Conservation (phyloP, 1,140 invertebrate species). For the Magallana gigas region DNA sequence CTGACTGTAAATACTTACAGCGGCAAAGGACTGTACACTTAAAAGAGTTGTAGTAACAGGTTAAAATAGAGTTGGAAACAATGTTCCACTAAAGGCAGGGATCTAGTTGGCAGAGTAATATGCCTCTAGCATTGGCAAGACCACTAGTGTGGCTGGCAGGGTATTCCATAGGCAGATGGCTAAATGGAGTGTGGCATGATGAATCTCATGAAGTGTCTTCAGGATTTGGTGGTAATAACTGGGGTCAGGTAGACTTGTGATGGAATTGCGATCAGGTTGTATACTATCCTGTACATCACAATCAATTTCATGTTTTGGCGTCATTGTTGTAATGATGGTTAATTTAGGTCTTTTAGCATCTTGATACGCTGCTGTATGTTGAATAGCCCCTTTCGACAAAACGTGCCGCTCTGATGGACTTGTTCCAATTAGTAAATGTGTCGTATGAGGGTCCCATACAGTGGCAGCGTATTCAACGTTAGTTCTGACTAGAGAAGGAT, state of each 20-base stretch:
- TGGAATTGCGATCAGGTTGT: too few species aligned
- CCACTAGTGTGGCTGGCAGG: not conserved
- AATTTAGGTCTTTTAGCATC: conserved; percentile 38
- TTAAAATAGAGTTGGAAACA: not conserved
- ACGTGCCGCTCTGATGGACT: conserved; percentile 37
- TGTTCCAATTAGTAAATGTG: conserved; percentile 27
- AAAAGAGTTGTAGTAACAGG: not conserved
- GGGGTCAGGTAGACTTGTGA: too few species aligned
- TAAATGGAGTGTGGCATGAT: conserved; percentile 20
- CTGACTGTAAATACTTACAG: too few species aligned
- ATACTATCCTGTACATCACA: too few species aligned
- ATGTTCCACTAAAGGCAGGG: not conserved
- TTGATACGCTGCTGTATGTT: conserved; percentile 17
- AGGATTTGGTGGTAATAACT: too few species aligned
- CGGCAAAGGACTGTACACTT: not conserved
- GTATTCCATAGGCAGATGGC: not conserved
- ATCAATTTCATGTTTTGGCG: not conserved
- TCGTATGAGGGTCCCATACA: conserved; percentile 33
- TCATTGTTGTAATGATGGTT: not conserved
- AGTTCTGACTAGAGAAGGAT: conserved; percentile 40
- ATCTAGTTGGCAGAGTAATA: not conserved
- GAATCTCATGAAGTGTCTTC: not conserved
- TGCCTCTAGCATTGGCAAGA: not conserved
- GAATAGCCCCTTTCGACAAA: not conserved
- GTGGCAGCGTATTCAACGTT: conserved; percentile 48